These are phyloP conservation scores for Delphinus delphis DNA, from an alignment of 2,113 vertebrate species.

Conservation along the genomic window DNA sequence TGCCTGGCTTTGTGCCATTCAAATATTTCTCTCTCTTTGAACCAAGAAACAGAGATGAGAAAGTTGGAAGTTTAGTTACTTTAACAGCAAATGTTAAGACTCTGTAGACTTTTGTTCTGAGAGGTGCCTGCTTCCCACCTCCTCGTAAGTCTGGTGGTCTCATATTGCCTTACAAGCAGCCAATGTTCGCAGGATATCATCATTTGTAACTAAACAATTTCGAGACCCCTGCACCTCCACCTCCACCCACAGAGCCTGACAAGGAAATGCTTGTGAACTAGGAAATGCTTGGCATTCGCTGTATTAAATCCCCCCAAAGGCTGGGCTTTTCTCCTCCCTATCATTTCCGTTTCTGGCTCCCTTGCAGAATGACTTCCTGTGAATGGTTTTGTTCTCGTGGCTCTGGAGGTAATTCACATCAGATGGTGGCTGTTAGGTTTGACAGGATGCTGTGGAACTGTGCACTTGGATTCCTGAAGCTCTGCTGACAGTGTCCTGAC, in stretches of 20 bases:
- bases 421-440: conserved; percentile 30
- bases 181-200: neutral
- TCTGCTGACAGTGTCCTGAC: conserved; percentile 39
- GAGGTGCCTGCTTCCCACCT: neutral
- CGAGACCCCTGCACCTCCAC: neutral
- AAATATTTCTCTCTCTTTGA: neutral
- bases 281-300: neutral
- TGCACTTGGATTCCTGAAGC: conserved; percentile 6
- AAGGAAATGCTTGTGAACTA: neutral
- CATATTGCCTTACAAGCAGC: neutral
- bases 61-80: neutral
- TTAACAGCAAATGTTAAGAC: neutral
- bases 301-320: neutral
- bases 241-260: neutral
- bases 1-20: neutral
- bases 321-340: neutral
- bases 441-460: neutral
- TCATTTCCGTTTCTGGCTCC: neutral
- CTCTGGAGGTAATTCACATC: conserved; percentile 14
- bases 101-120: neutral
- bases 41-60: neutral
- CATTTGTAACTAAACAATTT: neutral
- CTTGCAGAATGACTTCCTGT: neutral
- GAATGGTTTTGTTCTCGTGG: neutral
- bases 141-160: neutral